These are phyloP conservation scores for Argyresthia albistria DNA, from an alignment of 2,888 invertebrate genomes.

Conservation along the genomic window DNA sequence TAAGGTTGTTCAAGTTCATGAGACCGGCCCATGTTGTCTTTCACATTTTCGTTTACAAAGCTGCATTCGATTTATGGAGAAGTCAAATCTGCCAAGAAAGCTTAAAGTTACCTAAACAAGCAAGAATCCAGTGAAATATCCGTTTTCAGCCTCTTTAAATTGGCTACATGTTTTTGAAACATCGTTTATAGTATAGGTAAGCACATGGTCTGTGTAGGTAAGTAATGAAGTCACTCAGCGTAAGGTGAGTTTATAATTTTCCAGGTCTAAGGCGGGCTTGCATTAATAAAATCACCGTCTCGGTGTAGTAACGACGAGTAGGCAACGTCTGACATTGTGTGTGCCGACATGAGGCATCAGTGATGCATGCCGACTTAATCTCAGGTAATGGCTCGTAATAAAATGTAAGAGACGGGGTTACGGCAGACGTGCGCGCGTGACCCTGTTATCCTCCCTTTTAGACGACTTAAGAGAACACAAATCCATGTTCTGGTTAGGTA, in stretches of 20 bases:
- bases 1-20: too few species aligned
- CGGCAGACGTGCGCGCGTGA: constrained; percentile 64
- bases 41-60: too few species aligned
- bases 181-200: too few species aligned
- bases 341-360: constrained; percentile 23
- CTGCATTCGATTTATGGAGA: too few species aligned
- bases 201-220: too few species aligned
- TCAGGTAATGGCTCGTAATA: constrained; percentile 62
- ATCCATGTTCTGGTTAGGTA: constrained; percentile 10
- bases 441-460: constrained; percentile 45
- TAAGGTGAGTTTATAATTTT: not conserved
- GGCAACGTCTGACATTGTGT: constrained; percentile 30
- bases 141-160: too few species aligned
- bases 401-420: constrained; percentile 65
- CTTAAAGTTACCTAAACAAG: too few species aligned
- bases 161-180: too few species aligned
- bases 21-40: too few species aligned
- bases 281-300: constrained; percentile 32
- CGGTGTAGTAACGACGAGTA: constrained; percentile 24
- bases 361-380: constrained; percentile 59
- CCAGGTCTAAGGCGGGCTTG: not conserved
- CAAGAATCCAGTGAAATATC: too few species aligned
- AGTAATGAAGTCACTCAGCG: too few species aligned
- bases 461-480: constrained; percentile 19
- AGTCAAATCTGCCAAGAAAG: too few species aligned